A percentile compares a stretch with the other conserved stretches of the same genome.
phyloP scores from a whole-genome alignment of 1,140 invertebrate genomes.

The Lethrus apterus region DNA sequence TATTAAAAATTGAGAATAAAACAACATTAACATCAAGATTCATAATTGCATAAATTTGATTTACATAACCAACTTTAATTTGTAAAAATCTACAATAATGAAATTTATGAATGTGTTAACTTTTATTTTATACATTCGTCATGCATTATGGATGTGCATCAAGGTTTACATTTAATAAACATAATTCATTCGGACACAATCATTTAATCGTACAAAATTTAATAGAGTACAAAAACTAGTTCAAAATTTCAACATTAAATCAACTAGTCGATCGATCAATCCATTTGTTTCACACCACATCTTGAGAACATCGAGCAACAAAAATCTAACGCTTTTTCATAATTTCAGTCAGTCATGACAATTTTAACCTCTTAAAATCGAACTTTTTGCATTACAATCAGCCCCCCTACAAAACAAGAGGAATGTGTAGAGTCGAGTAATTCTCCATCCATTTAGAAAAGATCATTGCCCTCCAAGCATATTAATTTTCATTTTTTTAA shows the following conservation, averaged over 20 bases:
- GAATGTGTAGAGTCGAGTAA: constrained; percentile 11
- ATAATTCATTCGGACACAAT: constrained; percentile 17
- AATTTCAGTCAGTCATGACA: constrained; percentile 4
- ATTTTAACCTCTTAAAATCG: constrained; percentile 10
- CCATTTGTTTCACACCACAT: constrained; percentile 40
- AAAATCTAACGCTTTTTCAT: constrained; percentile 24
- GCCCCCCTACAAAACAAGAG: constrained; percentile 24
- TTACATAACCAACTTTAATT: too few relatives aligned
- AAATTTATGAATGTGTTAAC: too few relatives aligned
- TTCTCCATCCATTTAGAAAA: constrained; percentile 16
- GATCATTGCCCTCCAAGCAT: constrained; percentile 5
- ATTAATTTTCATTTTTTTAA: constrained; percentile 2
- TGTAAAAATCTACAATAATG: too few relatives aligned
- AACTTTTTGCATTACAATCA: constrained; percentile 11
- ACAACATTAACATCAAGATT: too few relatives aligned
- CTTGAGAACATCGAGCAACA: constrained; percentile 23
- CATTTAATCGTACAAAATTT: constrained; percentile 26
- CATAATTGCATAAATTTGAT: too few relatives aligned
- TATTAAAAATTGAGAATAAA: too few relatives aligned
- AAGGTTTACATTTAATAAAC: too few relatives aligned
- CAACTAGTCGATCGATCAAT: constrained; percentile 27
- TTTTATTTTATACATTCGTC: too few relatives aligned
- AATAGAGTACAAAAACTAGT: constrained; percentile 21
- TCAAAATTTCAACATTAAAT: constrained; percentile 24
- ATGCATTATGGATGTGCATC: too few relatives aligned